Base-by-base conservation (phyloP, 2,888 invertebrate species). In the Hemicrepidius hirtus region DNA sequence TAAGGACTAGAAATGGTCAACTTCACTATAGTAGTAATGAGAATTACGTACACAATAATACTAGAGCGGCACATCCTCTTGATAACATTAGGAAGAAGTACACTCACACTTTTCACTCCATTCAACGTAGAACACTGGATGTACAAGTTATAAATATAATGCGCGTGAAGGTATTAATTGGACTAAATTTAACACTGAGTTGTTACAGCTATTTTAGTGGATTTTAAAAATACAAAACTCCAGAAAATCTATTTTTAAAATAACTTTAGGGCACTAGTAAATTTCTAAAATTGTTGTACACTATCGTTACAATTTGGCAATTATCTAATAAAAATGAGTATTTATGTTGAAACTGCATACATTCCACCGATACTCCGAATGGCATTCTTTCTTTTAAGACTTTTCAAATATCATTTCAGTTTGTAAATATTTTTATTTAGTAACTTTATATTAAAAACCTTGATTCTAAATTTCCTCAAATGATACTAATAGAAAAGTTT, bases 1-100 rank as follows among this genome's bases (percentile, higher is more conserved):
- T 32, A 49, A 21, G 55, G 55, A 28, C 55, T 55, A 70, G 64
- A 68, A 70, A 63, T 70, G 49, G 50, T 21, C 40, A 64, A 64
- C 18, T 41, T 53, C 35, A 55, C 66, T 66, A 71, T 53, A 24
- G 40, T 49, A 71, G 62, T 68, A 64, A 73, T 68, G 49, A 68
- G 59, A 64, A 50, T 64, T 75, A 82, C 82, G 79, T 76, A 82
- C 82, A 76, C 77, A 77, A 79, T 72, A 76, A 73, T 68, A 78
- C 70, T 76, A 75, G 74, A 70, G 76, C 75, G 73, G 74, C 71
- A 75, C 82, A 82, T 82, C 77, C 76, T 76, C 76, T 76, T 76
- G 81, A 80, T 81, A 80, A 74, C 82, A 81, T 82, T 74, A 79
- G 80, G 80, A 65, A 71, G 74, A 77, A 75, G 67, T 73, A 73